phyloP scores from a whole-genome alignment of 2,888 invertebrate genomes.

The Germaria angustata region DNA sequence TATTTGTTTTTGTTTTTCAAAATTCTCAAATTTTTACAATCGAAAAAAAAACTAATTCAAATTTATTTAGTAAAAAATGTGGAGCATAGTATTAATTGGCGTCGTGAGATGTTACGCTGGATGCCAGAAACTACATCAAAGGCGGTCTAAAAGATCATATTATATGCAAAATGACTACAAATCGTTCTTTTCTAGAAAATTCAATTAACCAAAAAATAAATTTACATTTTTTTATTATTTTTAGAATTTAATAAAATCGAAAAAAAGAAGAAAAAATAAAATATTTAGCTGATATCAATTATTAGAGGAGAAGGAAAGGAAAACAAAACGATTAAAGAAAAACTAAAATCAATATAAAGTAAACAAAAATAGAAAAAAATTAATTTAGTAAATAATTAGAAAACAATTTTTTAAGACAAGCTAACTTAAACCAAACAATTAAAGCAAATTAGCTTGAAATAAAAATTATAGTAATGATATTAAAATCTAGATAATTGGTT shows the following conservation, averaged over 20 bases:
- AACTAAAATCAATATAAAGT: conserved; percentile 1
- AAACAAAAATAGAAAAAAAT: conserved; percentile 61
- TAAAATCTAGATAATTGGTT: conserved; percentile 60
- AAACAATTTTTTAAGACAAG: conserved; percentile 65
- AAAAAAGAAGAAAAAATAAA: conserved; percentile 44
- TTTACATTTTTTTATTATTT: conserved; percentile 53
- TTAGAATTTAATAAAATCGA: conserved; percentile 51
- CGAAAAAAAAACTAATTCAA: background rate
- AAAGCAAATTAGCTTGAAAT: conserved; percentile 62
- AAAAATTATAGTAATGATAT: conserved; percentile 20
- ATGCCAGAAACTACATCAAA: conserved; percentile 80
- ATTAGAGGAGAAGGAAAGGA: conserved; percentile 66
- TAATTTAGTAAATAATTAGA: conserved; percentile 59
- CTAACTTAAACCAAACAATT: conserved; percentile 38
- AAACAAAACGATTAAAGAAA: conserved; percentile 33
- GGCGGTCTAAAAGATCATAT: conserved; percentile 78
- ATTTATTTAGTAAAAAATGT: conserved; percentile 77
- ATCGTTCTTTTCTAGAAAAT: conserved; percentile 56
- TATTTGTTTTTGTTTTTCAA: conserved; percentile 13
- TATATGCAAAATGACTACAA: conserved; percentile 67
- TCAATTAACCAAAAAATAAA: conserved; percentile 59
- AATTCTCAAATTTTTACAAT: background rate
- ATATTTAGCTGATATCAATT: conserved; percentile 69
- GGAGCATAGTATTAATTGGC: conserved; percentile 80
- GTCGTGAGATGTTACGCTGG: conserved; percentile 80